Conservation (phyloP, 2,888 invertebrate genomes). For the Chloroclysta siterata region DNA sequence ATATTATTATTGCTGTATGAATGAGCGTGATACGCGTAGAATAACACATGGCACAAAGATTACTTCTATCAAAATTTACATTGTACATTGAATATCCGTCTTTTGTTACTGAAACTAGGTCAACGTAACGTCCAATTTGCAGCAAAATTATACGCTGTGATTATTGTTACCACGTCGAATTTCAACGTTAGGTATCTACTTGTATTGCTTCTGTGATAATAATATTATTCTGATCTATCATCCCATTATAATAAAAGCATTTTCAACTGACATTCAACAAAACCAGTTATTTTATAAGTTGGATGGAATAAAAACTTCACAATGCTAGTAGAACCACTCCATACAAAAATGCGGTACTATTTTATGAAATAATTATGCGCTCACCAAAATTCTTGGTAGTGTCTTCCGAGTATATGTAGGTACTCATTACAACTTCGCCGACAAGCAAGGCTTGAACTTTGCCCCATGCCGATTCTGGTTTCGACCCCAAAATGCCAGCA, state of each 20-base stretch:
- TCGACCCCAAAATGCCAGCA: not conserved
- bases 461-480: not conserved
- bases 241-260: not conserved
- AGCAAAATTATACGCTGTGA: constrained; percentile 17
- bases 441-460: constrained; percentile 1
- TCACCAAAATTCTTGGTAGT: not conserved
- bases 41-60: constrained; percentile 4
- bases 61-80: constrained; percentile 5
- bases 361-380: not conserved
- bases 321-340: not conserved
- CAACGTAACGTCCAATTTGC: constrained; percentile 22
- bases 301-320: not conserved
- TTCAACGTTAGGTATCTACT: not conserved
- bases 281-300: not conserved
- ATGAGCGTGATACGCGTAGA: constrained; percentile 7
- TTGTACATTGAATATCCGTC: constrained; percentile 26
- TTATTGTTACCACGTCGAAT: constrained; percentile 6
- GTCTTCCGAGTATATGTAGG: not conserved
- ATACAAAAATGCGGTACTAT: not conserved
- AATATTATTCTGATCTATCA: not conserved
- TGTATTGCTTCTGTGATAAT: not conserved
- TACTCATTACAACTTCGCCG: not conserved
- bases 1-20: constrained; percentile 20
- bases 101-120: constrained; percentile 25
- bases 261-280: not conserved